Evolutionary conservation across 2,113 vertebrate species (phyloP).

Genomic region (Merops nubicus): DNA sequence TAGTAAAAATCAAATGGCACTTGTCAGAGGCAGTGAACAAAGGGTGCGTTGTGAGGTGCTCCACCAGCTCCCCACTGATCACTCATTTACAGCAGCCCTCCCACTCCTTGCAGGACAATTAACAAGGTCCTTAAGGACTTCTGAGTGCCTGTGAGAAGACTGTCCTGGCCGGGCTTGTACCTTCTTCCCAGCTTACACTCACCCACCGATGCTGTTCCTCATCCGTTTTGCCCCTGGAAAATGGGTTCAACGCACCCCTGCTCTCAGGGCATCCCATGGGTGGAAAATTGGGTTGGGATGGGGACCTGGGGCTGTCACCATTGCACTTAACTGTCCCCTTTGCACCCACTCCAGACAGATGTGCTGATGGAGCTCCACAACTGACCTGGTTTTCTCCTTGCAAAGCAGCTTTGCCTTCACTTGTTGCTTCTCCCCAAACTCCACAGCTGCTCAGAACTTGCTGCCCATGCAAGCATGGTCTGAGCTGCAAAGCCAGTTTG

Average conservation of each 20-base stretch:
- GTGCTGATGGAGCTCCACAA: not conserved
- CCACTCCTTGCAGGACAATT: not conserved
- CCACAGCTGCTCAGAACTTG: not conserved
- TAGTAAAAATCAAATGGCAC: not conserved
- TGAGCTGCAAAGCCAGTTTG: not conserved
- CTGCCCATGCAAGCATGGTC: fast-evolving
- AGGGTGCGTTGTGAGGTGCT: not conserved
- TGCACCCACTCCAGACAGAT: not conserved
- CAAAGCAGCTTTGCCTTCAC: not conserved
- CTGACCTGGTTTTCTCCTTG: not conserved
- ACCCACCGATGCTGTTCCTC: fast-evolving
- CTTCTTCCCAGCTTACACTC: not conserved
- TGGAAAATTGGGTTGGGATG: not conserved
- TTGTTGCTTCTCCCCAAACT: not conserved
- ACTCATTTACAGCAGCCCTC: not conserved
- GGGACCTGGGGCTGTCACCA: not conserved
- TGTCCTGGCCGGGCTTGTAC: not conserved
- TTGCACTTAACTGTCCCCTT: not conserved
- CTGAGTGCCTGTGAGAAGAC: not conserved
- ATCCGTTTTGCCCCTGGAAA: not conserved
- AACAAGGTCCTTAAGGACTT: not conserved
- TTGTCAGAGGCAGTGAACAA: not conserved
- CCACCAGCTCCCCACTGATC: not conserved
- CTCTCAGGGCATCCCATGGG: not conserved
- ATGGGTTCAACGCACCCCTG: not conserved